phyloP scores from a whole-genome alignment of 2,888 invertebrate genomes.

The Lymantria dispar region DNA sequence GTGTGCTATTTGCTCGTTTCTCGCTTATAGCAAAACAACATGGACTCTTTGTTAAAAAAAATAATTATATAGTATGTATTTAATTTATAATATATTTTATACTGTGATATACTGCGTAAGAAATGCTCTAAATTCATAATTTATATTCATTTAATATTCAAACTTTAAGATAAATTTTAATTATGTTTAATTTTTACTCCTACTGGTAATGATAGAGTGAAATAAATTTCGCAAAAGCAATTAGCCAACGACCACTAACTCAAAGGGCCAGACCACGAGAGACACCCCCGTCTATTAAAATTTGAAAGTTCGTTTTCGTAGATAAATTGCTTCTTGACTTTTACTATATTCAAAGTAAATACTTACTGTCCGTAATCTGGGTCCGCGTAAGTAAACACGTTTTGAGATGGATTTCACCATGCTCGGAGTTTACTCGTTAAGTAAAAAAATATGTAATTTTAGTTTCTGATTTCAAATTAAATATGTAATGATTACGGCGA shows the following conservation, averaged over 20 bases:
- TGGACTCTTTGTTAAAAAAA: no score
- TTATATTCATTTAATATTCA: no score
- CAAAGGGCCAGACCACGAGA: slow-evolving; percentile 64
- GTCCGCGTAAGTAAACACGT: slow-evolving; percentile 59
- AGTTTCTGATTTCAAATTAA: background rate
- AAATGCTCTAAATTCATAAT: no score
- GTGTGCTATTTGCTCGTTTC: no score
- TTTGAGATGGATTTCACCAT: slow-evolving; percentile 25
- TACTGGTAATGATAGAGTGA: slow-evolving; percentile 35
- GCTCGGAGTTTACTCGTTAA: background rate
- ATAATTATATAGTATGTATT: no score
- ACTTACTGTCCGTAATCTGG: slow-evolving; percentile 61
- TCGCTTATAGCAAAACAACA: no score
- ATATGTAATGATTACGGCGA: no score
- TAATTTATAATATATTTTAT: no score
- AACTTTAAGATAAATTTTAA: slow-evolving; percentile 8
- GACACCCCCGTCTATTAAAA: slow-evolving; percentile 68
- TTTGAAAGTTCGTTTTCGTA: slow-evolving; percentile 75
- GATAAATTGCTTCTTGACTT: slow-evolving; percentile 78
- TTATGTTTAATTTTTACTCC: slow-evolving; percentile 32
- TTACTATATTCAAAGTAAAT: slow-evolving; percentile 70
- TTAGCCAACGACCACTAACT: slow-evolving; percentile 64
- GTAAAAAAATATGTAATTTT: background rate
- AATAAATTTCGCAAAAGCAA: slow-evolving; percentile 68
- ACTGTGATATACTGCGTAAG: no score